Evolutionary conservation across 2,888 invertebrate species (phyloP), one percentile per base, ranked within the genome.

Genomic region (Deroplatys truncata): DNA sequence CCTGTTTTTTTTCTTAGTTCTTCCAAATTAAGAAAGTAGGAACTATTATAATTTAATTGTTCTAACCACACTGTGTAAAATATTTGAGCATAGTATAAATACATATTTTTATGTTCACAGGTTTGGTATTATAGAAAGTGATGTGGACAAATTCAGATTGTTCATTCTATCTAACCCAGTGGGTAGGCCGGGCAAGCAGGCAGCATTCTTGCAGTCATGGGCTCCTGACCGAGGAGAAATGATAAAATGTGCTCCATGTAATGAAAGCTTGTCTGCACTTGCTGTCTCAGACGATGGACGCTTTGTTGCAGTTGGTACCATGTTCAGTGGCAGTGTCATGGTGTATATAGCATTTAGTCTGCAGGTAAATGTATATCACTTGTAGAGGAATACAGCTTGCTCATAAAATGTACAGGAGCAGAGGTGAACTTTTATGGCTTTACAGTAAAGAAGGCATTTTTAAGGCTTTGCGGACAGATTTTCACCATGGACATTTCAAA

Each of bases 311-410:
- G 96, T 98, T 28, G 99, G 99, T 15, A 98, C 98, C 84, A 98
- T 99, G 97, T 97, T 97, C 92, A 97, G 97, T 90, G 99, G 99
- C 86, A 97, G 97, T 92, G 97, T 99, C 25, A 96, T 97, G 91
- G 97, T 99, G 91, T 98, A 98, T 92, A 95, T 98, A 91, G 97
- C 98, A 85, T 99, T 98, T 93, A 99, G 98, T 94, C 95, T 99
- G 92, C 98, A 98, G 95, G 97, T 97, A 91, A 56, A 56, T 20
- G 15, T 56, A 35, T 4, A 35, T n/a, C n/a, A n/a, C n/a, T n/a
- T n/a, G n/a, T n/a, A n/a, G n/a, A n/a, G n/a, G n/a, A n/a, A 31
- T 31, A 5, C 5, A 5, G 31, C 8, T 35, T 35, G 4, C 35
- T 35, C 35, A 35, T 35, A 35, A 35, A 35, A 35, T 35, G 35